phyloP scores from a whole-genome alignment of 2,888 invertebrate species.

The Polymixis flavicincta region DNA sequence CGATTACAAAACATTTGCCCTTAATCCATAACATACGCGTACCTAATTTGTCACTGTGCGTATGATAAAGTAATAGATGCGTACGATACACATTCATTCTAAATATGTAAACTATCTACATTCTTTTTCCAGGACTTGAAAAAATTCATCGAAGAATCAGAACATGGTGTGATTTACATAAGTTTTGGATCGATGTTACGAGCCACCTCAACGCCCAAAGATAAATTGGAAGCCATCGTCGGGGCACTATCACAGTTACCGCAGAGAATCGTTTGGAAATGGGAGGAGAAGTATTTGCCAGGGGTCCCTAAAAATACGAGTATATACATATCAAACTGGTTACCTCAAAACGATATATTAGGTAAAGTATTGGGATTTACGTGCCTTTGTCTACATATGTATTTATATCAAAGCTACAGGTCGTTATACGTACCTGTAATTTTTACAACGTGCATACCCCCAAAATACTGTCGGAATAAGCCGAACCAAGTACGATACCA shows the following conservation, averaged over 20 bases:
- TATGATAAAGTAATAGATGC: not conserved
- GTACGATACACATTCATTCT: not conserved
- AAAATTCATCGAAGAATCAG: constrained; percentile 92
- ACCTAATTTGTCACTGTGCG: not conserved
- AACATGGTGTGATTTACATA: constrained; percentile 93
- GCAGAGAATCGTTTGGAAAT: constrained; percentile 94
- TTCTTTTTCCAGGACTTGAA: constrained; percentile 88
- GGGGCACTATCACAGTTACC: constrained; percentile 91
- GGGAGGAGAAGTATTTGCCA: constrained; percentile 91
- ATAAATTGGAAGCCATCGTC: constrained; percentile 91
- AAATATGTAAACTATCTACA: not conserved
- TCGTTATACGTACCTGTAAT: not conserved
- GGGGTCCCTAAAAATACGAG: constrained; percentile 89
- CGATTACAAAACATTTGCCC: not conserved
- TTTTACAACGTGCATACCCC: not conserved
- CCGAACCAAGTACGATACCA: not conserved
- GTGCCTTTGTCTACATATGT: not conserved
- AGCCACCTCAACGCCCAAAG: constrained; percentile 90
- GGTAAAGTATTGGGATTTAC: constrained; percentile 79
- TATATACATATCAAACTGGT: constrained; percentile 91
- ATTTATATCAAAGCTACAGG: not conserved
- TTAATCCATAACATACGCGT: not conserved
- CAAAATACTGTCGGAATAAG: not conserved
- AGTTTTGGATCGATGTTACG: constrained; percentile 95
- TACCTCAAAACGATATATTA: constrained; percentile 93